phyloP scores from a whole-genome alignment of 2,888 invertebrate genomes.

The Dusona sp. region DNA sequence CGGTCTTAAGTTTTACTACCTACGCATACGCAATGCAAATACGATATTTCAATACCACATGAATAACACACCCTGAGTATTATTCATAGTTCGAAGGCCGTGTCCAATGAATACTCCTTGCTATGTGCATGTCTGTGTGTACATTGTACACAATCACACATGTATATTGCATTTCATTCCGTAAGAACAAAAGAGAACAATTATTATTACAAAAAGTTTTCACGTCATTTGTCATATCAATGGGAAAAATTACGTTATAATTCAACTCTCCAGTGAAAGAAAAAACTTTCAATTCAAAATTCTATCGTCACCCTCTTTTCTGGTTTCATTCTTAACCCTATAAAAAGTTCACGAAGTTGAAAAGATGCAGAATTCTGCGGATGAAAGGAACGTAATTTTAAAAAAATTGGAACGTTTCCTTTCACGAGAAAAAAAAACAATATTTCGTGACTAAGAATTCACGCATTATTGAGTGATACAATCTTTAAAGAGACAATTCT shows the following conservation, averaged over 20 bases:
- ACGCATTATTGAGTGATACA: not conserved
- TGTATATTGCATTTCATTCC: not conserved
- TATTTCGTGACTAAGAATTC: not conserved
- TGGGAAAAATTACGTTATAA: not conserved
- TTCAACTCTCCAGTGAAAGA: not conserved
- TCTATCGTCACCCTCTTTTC: not conserved
- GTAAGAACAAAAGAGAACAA: not conserved
- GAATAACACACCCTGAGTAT: slow-evolving; percentile 51
- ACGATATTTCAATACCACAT: slow-evolving; percentile 54
- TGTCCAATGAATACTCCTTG: slow-evolving; percentile 35
- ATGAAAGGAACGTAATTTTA: not conserved
- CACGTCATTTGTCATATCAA: slow-evolving; percentile 16
- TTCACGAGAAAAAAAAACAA: not conserved
- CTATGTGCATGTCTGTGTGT: not conserved
- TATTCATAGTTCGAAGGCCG: slow-evolving; percentile 60
- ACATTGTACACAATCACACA: slow-evolving; percentile 1
- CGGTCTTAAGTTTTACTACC: slow-evolving; percentile 26
- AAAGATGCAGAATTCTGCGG: not conserved
- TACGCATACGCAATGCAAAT: slow-evolving; percentile 30
- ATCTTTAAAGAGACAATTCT: not conserved
- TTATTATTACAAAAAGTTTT: slow-evolving; percentile 32
- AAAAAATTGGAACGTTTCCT: not conserved
- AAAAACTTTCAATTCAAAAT: not conserved
- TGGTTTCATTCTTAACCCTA: not conserved
- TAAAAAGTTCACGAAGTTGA: not conserved